Conservation (phyloP, 2,797 vertebrate genomes). For the Pangasius larnaudii region DNA sequence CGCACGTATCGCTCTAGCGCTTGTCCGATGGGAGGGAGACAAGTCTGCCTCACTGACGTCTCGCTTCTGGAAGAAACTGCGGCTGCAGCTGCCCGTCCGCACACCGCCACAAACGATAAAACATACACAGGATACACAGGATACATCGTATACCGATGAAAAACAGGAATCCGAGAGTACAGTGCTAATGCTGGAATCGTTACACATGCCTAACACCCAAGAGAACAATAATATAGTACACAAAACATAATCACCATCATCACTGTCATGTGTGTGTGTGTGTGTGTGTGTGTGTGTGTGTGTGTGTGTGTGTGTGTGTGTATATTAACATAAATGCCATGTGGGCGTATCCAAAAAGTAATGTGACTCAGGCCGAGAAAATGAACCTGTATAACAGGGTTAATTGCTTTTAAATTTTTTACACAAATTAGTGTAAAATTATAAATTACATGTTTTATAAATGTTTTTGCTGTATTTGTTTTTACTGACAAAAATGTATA, state of each 20-base stretch:
- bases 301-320: neutral
- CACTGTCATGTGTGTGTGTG: neutral
- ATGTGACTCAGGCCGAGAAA: neutral
- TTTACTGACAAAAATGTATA: neutral
- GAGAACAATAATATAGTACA: neutral
- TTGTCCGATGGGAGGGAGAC: constrained; percentile 92
- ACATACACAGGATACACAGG: constrained; percentile 40
- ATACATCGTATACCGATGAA: neutral
- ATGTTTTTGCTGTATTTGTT: neutral
- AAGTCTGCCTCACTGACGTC: constrained; percentile 85
- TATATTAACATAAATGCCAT: neutral
- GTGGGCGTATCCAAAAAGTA: neutral
- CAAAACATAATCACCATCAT: neutral
- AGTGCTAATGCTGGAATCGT: neutral
- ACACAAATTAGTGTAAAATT: neutral
- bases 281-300: neutral
- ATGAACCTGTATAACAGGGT: neutral
- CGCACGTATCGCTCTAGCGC: constrained; percentile 82
- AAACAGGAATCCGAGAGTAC: neutral
- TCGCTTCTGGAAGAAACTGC: constrained; percentile 91
- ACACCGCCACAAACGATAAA: constrained; percentile 43
- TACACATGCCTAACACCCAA: neutral
- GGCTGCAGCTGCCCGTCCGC: constrained; percentile 86
- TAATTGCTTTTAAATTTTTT: neutral
- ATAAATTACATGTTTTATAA: neutral